Base-by-base conservation (phyloP, 2,113 vertebrate genomes). In the Otus sunia region DNA sequence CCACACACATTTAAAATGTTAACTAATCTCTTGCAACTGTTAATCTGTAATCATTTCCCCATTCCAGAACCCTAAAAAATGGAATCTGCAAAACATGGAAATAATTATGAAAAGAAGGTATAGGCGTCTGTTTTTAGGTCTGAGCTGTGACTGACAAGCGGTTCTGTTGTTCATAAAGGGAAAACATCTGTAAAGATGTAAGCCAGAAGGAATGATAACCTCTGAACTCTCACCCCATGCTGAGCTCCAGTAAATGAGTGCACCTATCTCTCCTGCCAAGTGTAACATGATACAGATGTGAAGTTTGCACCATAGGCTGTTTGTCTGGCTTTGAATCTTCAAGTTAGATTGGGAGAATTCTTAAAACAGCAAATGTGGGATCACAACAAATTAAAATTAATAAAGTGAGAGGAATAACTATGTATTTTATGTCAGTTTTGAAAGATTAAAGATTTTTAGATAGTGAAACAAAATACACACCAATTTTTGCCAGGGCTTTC, bases 141-240 rank as follows among this genome's bases (percentile, higher is more conserved):
- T 89, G 45, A 58, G 58, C 69, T 82, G 67, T 94, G 93, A 96
- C 49, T 94, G 96, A 95, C 78, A 92, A 79, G 80, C 0, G 0
- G 16, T 58, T 87, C 84, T 95, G 92, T 60, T 94, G 77, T 86
- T 95, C 81, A 59, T 93, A 93, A 93, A 96, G 47, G 56, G 74
- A 94, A 77, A 92, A 94, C 85, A 86, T 90, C 81, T 93, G 90
- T 96, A 94, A 96, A 93, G 79, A 93, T 97, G 96, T 96, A 96
- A 97, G 67, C 52, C 69, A 58, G 73, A 66, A 95, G 85, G 93
- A 90, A 94, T 72, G 91, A 97, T 97, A 97, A 97, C 96, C 94
- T 86, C 78, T 97, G 95, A 90, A 90, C 97, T 88, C 96, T 95
- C 91, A 90, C 89, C 85, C 78, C 78, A 69, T 36, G 78, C 91